Percentiles rank a stretch among this genome's conserved stretches.
These are phyloP conservation scores for Rhagonycha lutea DNA, from an alignment of 2,888 invertebrate genomes.

Conservation along the genomic window DNA sequence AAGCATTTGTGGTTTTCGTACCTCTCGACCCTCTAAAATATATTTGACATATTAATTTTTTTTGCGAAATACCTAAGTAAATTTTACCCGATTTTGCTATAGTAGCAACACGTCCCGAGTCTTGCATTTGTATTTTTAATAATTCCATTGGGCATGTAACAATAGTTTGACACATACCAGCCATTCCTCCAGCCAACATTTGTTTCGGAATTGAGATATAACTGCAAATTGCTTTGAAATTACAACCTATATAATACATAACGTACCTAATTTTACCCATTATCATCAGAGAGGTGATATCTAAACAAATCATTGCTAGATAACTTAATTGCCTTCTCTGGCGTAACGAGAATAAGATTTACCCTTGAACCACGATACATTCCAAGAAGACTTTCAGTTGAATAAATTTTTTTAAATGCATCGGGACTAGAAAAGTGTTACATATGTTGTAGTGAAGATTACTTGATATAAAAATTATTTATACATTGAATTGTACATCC, in stretches of 20 bases:
- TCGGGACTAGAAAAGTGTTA: not conserved
- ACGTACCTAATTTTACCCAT: not conserved
- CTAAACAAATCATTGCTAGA: not conserved
- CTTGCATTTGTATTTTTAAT: conserved; percentile 5
- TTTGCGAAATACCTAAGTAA: not conserved
- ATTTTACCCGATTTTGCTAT: not conserved
- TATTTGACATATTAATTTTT: not conserved
- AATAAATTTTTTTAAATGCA: not conserved
- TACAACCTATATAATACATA: not conserved
- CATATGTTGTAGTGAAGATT: too few relatives aligned
- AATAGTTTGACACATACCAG: not conserved
- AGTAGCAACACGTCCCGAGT: not conserved
- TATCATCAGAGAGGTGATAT: not conserved
- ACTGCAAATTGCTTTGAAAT: not conserved
- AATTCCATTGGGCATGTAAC: conserved; percentile 1
- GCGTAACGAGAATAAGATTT: not conserved
- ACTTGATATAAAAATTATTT: not conserved
- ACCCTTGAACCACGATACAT: not conserved
- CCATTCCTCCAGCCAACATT: conserved; percentile 2
- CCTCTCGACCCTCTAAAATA: not conserved
- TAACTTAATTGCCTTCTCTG: conserved; percentile 5
- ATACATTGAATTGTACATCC: conserved; percentile 93
- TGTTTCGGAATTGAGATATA: not conserved
- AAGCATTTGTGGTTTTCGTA: not conserved
- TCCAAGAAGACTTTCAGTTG: not conserved